A percentile compares a stretch with the other conserved stretches of the same genome.
Evolutionary conservation across 1,140 invertebrate genomes (phyloP).

Genomic region (Melitaea cinxia): DNA sequence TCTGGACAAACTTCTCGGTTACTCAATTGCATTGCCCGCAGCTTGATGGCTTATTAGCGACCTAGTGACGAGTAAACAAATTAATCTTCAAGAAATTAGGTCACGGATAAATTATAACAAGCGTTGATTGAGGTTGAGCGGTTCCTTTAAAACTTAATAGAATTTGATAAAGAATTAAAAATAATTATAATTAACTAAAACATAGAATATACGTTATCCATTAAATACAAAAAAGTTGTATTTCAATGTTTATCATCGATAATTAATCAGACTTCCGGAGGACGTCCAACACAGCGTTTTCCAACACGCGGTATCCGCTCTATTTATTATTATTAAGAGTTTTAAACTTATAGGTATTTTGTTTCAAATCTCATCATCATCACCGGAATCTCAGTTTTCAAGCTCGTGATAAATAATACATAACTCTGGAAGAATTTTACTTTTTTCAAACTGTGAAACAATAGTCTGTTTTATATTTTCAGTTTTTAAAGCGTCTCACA

Average conservation of each 20-base stretch:
- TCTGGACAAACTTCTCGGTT: constrained; percentile 22
- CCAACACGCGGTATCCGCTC: too few species aligned
- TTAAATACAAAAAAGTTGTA: too few species aligned
- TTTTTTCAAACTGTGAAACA: constrained; percentile 2
- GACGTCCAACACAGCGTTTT: too few species aligned
- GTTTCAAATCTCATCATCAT: not conserved
- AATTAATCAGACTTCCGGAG: too few species aligned
- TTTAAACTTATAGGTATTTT: too few species aligned
- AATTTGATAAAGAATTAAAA: too few species aligned
- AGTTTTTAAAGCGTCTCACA: constrained; percentile 3
- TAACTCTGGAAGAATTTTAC: not conserved
- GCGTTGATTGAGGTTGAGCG: constrained; percentile 42
- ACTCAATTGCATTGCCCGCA: constrained; percentile 37
- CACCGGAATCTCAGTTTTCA: not conserved
- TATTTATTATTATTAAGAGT: too few species aligned
- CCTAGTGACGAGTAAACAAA: constrained; percentile 49
- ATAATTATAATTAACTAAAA: not conserved
- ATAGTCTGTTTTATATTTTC: constrained; percentile 10
- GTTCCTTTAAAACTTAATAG: not conserved
- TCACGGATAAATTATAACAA: constrained; percentile 46
- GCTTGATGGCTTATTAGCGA: constrained; percentile 43
- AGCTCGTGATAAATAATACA: constrained; percentile 1
- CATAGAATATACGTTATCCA: too few species aligned
- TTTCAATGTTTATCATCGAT: too few species aligned
- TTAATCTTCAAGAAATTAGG: constrained; percentile 60